These are phyloP conservation scores for Lophura nycthemera DNA, from an alignment of 2,113 vertebrate genomes.

Conservation along the genomic window DNA sequence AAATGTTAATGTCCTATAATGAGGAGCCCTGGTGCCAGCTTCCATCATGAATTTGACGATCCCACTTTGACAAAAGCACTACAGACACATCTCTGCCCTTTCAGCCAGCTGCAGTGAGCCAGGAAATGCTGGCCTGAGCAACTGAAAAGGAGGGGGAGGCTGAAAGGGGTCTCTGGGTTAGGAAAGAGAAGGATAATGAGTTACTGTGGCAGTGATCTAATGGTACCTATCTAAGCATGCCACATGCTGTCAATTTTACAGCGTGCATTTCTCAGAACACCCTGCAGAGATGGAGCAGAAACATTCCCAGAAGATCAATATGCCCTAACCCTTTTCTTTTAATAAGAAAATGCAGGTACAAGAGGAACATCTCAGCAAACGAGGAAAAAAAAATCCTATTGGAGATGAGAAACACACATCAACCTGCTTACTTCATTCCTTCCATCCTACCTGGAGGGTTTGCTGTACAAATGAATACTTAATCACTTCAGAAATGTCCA, in stretches of 20 bases:
- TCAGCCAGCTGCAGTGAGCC: background rate
- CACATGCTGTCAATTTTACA: background rate
- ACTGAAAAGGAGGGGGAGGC: background rate
- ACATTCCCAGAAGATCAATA: accelerated
- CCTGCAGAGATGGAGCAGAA: background rate
- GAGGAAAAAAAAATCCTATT: background rate
- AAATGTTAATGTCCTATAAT: background rate
- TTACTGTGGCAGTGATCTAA: background rate
- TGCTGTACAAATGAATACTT: background rate
- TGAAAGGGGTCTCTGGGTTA: background rate
- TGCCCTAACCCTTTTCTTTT: background rate
- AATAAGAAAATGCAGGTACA: background rate
- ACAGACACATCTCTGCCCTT: background rate
- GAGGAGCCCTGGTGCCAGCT: background rate
- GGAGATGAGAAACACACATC: background rate
- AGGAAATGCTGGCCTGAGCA: background rate
- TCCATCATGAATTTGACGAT: background rate
- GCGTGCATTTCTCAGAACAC: background rate
- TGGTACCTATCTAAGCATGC: background rate
- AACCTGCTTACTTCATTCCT: background rate
- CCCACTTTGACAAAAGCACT: background rate
- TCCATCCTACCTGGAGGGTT: background rate
- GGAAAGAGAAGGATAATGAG: background rate
- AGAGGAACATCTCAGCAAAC: background rate
- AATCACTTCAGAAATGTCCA: background rate